Base-by-base conservation (phyloP, 2,797 vertebrate species). In the Erithacus rubecula region DNA sequence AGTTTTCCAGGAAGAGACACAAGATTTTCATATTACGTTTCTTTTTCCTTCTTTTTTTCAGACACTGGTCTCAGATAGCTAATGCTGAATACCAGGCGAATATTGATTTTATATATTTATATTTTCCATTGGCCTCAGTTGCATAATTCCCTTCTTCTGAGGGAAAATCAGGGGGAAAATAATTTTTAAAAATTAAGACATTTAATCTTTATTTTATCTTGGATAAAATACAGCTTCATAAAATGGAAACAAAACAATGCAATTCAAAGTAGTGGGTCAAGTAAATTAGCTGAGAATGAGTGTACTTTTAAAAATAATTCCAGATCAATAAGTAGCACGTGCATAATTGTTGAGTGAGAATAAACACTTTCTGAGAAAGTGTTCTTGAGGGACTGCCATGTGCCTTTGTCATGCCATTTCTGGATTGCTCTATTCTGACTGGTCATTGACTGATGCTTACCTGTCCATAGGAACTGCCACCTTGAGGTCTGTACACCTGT, bases 271-370 rank as follows among this genome's bases (percentile, higher is more conserved):
- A 63, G 30, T 9, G 32, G 18, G 7, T 63, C 4, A 27, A 83
- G 41, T 32, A 3, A 67, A 85, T 59, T 51, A 37, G 21, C 37
- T 49, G 55, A 49, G 18, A 29, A 43, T 55, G 24, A 32, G 5
- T 11, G 8, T 21, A n/a, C 5, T 7, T 46, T 46, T 19, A 19
- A 43, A 13, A 46, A 46, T 23, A 46, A 46, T 23, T 23, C 12
- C 39, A 78, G 47, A 13, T 15, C 9, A 36, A 1, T 6, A 23
- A n/a, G 12, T 3, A 74, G 29, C 26, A 24, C 0, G 0, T 22
- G 39, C 39, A 37, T 32, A 49, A 29, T 18, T 24, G 8, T 5
- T 19, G n/a, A 49, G 10, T 17, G 41, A 30, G 20, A 39, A 24
- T 1, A 24, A 15, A 56, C 19, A 8, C 10, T 44, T 62, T 15